Evolutionary conservation across 2,113 vertebrate species (phyloP), one percentile per base, ranked within the genome.

Genomic region (Syrrhaptes paradoxus): DNA sequence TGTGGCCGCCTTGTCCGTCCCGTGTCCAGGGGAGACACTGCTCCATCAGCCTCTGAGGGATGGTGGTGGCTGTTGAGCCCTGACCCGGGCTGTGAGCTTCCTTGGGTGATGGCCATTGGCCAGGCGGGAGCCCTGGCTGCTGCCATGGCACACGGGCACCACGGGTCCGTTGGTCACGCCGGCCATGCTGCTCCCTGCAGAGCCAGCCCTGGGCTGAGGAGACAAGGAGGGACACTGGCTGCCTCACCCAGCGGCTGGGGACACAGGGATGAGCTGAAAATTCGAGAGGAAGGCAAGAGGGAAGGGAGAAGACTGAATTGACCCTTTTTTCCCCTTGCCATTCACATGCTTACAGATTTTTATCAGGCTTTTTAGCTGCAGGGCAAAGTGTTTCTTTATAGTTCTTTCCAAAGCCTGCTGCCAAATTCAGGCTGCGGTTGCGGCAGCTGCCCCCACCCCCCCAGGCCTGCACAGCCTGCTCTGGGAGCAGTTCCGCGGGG

Each of bases 311-410:
- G 85, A 93, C 88, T 87, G 68, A 90, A 89, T 6, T 83, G 89
- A 95, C 89, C 90, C 78, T 85, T 95, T 84, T 96, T 89, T 62
- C 84, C 92, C 87, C 95, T 93, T 80, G 46, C 82, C 68, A 95
- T 96, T 96, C 86, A 94, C 83, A 96, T 95, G 84, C 93, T 96
- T 72, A 58, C 77, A 95, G 97, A 97, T 97, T 92, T 93, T 90
- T 97, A 97, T 97, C 95, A 79, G 66, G n/a, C 57, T 85, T 77
- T 70, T 78, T 91, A 49, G 87, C 97, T 94, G 62, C 94, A 22
- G 83, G 95, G 95, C 95, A 61, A 67, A 94, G 71, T n/a, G 80
- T 88, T 90, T 85, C 91, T 96, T 94, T 96, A 92, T 90, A 97
- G 95, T 93, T 94, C 78, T 65, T 95, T 89, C 95, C 93, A 95